Evolutionary conservation across 2,113 vertebrate genomes (phyloP).

Genomic region (Regulus satrapa): DNA sequence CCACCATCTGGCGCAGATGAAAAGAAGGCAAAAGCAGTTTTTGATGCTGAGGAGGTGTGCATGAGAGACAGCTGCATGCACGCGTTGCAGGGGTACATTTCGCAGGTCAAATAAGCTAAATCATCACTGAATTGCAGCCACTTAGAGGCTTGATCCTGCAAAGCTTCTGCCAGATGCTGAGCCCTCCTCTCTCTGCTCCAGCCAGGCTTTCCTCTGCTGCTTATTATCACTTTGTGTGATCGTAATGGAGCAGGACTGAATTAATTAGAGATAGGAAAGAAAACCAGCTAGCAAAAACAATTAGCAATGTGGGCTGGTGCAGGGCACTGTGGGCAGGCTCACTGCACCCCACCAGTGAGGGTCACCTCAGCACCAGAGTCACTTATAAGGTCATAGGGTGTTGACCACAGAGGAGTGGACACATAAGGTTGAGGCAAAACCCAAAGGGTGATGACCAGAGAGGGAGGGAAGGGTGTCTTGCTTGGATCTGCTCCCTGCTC

Average conservation of each 20-base stretch:
- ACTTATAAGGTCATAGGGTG: neutral
- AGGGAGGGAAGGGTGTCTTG: neutral
- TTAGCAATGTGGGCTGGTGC: neutral
- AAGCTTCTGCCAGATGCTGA: neutral
- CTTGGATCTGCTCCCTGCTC: neutral
- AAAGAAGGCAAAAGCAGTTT: neutral
- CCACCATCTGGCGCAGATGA: constrained; percentile 33
- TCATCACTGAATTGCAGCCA: neutral
- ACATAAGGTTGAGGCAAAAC: fast-evolving
- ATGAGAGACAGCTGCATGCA: neutral
- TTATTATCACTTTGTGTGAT: neutral
- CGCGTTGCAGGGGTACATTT: neutral
- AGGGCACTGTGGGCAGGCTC: neutral
- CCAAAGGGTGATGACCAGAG: neutral
- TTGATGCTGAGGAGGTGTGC: neutral
- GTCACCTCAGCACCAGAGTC: neutral
- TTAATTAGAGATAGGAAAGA: neutral
- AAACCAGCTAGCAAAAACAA: neutral
- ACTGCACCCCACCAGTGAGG: neutral
- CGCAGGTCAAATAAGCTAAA: neutral
- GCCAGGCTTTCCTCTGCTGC: neutral
- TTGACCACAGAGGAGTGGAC: neutral
- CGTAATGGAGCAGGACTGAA: neutral
- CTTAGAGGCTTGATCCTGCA: neutral
- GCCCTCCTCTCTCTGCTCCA: neutral